Percentiles rank a stretch among this genome's conserved stretches.
Conservation (phyloP, 2,113 vertebrate genomes). For the Microtus oregoni region DNA sequence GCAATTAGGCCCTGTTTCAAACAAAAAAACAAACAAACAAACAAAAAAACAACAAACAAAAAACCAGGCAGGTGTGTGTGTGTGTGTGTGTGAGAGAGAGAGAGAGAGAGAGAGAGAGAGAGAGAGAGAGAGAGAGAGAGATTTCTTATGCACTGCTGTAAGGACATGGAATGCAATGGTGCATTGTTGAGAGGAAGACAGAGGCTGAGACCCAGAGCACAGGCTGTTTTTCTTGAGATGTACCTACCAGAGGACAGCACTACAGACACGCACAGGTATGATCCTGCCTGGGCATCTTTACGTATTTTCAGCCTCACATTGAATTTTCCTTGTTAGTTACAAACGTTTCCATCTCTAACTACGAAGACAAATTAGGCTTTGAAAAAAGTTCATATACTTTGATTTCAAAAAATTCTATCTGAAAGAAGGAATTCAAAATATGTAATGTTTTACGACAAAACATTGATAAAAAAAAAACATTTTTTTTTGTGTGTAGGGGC, state of each 20-base stretch:
- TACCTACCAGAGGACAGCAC: neutral
- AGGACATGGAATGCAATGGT: neutral
- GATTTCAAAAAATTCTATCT: conserved; percentile 11
- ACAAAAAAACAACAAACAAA: too few relatives aligned
- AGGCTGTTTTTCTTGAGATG: neutral
- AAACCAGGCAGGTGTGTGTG: too few relatives aligned
- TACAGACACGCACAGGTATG: neutral
- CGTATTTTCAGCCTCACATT: neutral
- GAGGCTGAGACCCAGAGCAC: neutral
- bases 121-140: too few relatives aligned
- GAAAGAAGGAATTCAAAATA: neutral
- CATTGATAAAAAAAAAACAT: neutral
- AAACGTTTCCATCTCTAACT: conserved; percentile 13
- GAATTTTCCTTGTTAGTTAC: neutral
- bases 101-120: too few relatives aligned
- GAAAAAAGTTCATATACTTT: conserved; percentile 21
- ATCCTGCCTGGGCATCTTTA: neutral
- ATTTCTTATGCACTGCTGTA: neutral
- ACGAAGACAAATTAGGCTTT: conserved; percentile 12
- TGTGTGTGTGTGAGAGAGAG: too few relatives aligned
- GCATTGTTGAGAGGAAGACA: neutral
- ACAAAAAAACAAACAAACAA: too few relatives aligned
- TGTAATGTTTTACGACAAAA: neutral
- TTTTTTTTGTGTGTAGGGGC: neutral
- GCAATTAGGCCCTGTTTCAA: too few relatives aligned